These are phyloP conservation scores for Pararge aegeria DNA, from an alignment of 1,140 invertebrate species.

Conservation along the genomic window DNA sequence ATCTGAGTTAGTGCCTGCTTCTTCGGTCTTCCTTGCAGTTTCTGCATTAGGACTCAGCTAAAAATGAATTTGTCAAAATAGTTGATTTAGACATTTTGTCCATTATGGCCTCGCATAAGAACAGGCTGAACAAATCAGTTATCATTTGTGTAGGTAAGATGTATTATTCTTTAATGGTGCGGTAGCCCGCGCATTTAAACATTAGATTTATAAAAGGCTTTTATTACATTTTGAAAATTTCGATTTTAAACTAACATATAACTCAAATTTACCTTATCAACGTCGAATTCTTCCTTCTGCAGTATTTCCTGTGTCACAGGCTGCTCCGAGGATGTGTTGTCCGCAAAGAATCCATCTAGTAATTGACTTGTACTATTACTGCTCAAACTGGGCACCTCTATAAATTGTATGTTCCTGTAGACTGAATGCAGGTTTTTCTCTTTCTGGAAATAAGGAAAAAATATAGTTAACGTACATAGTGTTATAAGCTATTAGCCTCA, in stretches of 20 bases:
- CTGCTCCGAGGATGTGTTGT: constrained; percentile 24
- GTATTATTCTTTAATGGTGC: too few species aligned
- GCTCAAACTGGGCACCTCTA: constrained; percentile 52
- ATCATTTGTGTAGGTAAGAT: too few species aligned
- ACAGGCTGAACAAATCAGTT: background rate
- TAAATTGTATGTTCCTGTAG: constrained; percentile 49
- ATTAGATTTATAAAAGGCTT: too few species aligned
- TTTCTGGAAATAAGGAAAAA: constrained; percentile 22
- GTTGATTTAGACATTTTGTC: too few species aligned
- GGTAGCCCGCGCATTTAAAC: too few species aligned
- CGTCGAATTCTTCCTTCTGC: constrained; percentile 42
- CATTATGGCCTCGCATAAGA: too few species aligned
- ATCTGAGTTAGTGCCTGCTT: constrained; percentile 56
- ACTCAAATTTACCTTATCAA: constrained; percentile 43
- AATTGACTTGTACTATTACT: constrained; percentile 40
- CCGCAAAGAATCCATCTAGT: constrained; percentile 57
- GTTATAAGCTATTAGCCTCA: too few species aligned
- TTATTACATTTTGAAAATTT: too few species aligned
- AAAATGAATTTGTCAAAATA: background rate
- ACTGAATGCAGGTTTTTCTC: constrained; percentile 42
- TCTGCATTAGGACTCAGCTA: constrained; percentile 22
- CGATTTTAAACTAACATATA: too few species aligned
- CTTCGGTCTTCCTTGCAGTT: constrained; percentile 27
- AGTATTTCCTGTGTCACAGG: constrained; percentile 28
- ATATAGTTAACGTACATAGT: background rate